These are phyloP conservation scores for Martes flavigula DNA, from an alignment of 2,797 vertebrate species.

Conservation along the genomic window DNA sequence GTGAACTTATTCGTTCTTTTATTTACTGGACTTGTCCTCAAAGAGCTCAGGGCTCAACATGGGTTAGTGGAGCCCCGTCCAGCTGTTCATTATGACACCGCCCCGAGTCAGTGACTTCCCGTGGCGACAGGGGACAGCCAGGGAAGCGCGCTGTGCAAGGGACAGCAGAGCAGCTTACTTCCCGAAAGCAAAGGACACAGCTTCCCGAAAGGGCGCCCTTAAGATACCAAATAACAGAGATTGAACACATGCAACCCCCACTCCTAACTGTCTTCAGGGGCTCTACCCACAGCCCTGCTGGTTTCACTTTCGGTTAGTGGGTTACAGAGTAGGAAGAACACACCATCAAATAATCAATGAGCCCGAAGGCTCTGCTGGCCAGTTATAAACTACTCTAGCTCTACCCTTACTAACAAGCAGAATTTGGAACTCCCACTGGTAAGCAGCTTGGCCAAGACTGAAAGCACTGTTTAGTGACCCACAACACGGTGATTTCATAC, in stretches of 20 bases:
- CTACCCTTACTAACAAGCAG: not conserved
- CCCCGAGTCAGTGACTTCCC: not conserved
- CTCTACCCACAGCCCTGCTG: not conserved
- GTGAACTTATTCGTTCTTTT: not conserved
- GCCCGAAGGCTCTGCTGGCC: not conserved
- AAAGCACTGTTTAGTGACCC: not conserved
- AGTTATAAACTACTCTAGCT: not conserved
- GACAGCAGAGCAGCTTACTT: not conserved
- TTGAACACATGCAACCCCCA: not conserved
- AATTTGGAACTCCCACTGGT: not conserved
- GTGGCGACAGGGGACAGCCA: not conserved
- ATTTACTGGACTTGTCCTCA: not conserved
- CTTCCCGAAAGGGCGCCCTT: not conserved
- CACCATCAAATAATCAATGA: not conserved
- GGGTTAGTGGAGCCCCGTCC: no score
- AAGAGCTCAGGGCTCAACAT: not conserved
- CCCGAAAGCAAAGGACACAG: not conserved
- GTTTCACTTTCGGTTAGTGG: not conserved
- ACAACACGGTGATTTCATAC: not conserved
- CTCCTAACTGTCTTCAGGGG: not conserved
- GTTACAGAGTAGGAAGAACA: not conserved
- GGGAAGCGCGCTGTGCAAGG: not conserved
- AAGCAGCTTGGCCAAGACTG: not conserved
- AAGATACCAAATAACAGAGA: not conserved
- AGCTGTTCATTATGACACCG: not conserved